Base-by-base conservation (phyloP, 1,140 invertebrate genomes). In the Heliconius hermathena region DNA sequence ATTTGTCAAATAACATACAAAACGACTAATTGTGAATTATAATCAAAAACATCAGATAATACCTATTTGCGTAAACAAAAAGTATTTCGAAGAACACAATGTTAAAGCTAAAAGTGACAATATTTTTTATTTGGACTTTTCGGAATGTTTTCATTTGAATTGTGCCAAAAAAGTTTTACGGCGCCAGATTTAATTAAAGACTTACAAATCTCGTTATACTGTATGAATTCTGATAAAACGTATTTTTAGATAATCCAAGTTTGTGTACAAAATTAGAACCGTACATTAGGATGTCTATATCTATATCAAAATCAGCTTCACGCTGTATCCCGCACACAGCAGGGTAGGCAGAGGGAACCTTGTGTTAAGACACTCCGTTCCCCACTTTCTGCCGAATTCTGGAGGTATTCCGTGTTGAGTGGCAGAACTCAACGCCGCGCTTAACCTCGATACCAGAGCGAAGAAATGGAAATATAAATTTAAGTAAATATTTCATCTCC, bases 101-200 rank as follows among this genome's bases (percentile, higher is more conserved):
- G 60, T 26, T 22, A 20, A 22, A 66, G 26, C 9, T 66, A 66
- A 29, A 29, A 66, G 60, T 29, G 60, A 66, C 4, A 66, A 22
- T 60, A 60, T 60, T 66, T 66, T 66, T 66, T 29, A 29, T 66
- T 13, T 6, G 22, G 3, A 26, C 0, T 26, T 66, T 66, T 29
- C 8, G 22, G 11, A 66, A 11, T 66, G 9, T 29, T 66, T 29
- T 66, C n/a, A 66, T 66, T 26, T 18, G 54, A 60, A 22, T 52
- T 52, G 49, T 66, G 60, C 60, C 60, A 26, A 66, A 29, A 29
- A 66, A 66, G 60, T 66, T 66, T 26, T 29, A 29, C 60, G 26
- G 22, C 60, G 26, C 26, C 60, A 66, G 26, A 66, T 66, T 66
- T 66, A 66, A 66, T 66, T 66, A 66, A 66, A 66, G 9, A 66